Percentiles rank a stretch among this genome's conserved stretches.
phyloP scores from a whole-genome alignment of 2,113 vertebrate genomes.

The Todiramphus chloris region DNA sequence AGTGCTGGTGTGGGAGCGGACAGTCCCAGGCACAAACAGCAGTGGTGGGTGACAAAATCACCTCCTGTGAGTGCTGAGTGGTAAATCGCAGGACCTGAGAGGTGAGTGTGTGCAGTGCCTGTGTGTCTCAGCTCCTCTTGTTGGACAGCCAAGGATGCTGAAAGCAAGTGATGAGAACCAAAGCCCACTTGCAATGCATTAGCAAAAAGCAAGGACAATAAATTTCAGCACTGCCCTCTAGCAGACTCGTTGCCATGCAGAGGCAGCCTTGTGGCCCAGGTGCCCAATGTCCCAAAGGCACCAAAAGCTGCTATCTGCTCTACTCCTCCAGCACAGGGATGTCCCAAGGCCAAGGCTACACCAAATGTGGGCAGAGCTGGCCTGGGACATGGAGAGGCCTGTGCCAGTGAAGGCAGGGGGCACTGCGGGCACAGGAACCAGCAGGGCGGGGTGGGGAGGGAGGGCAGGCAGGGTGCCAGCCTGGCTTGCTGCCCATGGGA shows the following conservation, averaged over 20 bases:
- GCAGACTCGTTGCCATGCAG: rapidly evolving
- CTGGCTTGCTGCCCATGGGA: not conserved
- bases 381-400: rapidly evolving
- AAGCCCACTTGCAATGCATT: not conserved
- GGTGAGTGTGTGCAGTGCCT: not conserved
- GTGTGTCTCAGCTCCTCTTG: rapidly evolving
- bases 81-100: not conserved
- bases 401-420: not conserved
- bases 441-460: not conserved
- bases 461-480: not conserved
- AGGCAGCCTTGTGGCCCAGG: not conserved
- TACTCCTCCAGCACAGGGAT: not conserved
- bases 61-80: rapidly evolving
- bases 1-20: not conserved
- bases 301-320: not conserved
- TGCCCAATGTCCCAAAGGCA: not conserved
- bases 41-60: not conserved
- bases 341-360: not conserved
- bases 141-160: not conserved
- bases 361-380: not conserved
- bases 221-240: not conserved
- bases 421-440: not conserved
- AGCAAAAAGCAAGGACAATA: not conserved
- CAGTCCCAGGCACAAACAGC: not conserved
- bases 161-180: not conserved